Base-by-base conservation (phyloP, 2,113 vertebrate species). In the Sula dactylatra region DNA sequence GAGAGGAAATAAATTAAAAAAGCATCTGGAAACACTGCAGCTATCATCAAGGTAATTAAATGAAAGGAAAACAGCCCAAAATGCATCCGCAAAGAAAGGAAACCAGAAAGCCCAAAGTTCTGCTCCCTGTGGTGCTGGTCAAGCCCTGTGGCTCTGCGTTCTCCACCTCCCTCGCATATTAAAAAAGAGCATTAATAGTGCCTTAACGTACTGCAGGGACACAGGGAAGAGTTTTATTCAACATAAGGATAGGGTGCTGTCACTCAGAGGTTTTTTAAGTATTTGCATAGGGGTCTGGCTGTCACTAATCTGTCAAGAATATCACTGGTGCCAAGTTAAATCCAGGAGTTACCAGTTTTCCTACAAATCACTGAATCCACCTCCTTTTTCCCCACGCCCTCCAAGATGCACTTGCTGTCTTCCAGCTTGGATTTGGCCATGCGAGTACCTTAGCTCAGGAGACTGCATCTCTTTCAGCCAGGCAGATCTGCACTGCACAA, bases 21-120 rank as follows among this genome's bases (percentile, higher is more conserved):
- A 87, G 66, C 83, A 94, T 69, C 89, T 94, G 91, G 86, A 96
- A 94, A 93, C 8, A 16, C 36, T 70, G 77, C 73, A 82, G 89
- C 71, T 91, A 94, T 65, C 93, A 69, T 54, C 49, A 36, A 1
- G 11, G 70, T 84, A 72, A 92, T 79, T 36, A 92, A 93, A 90
- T 61, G 69, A 94, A 90, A 83, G 62, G 66, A 81, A 89, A 93
- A 82, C 81, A 76, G 88, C 73, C 69, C 65, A 49, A 82, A 94
- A 49, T 29, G 49, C 45, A 85, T 56, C 70, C 0, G 0, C 8
- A 3, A 72, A 81, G 69, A 84, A 73, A 66, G 50, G 69, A 84
- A 88, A 79, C 11, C 40, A 82, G 88, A 89, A 49, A 82, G 45
- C 1, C 3, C 4, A 1, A 69, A 70, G 59, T 73, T 72, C 69